phyloP scores from a whole-genome alignment of 2,113 vertebrate genomes.

The Chinchilla lanigera region DNA sequence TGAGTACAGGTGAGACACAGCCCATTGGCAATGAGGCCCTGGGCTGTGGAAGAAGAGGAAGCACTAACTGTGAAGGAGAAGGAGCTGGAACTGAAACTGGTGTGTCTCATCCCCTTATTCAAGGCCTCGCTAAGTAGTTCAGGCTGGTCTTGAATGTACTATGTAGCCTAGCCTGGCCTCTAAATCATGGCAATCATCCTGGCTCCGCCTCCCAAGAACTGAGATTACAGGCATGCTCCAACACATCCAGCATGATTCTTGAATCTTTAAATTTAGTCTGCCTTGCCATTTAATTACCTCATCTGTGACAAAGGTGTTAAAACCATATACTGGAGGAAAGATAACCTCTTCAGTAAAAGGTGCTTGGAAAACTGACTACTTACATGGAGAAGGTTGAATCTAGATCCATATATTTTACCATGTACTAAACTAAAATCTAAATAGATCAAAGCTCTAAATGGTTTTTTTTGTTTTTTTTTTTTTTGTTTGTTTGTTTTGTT shows the following conservation, averaged over 20 bases:
- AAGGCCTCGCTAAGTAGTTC: background rate
- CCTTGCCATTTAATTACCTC: background rate
- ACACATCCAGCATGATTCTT: background rate
- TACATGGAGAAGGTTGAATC: background rate
- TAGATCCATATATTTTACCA: background rate
- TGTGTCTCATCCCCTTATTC: background rate
- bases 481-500: too few relatives aligned
- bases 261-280: background rate
- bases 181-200: background rate
- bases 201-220: background rate
- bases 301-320: background rate
- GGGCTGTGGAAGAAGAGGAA: background rate
- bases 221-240: background rate
- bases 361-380: background rate
- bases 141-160: too few relatives aligned
- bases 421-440: background rate
- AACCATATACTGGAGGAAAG: background rate
- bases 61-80: background rate
- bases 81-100: background rate
- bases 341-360: background rate
- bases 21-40: background rate
- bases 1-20: background rate
- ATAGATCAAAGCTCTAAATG: background rate
- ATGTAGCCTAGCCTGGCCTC: background rate
- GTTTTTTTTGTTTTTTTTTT: too few relatives aligned